Conservation (phyloP, 2,113 vertebrate species). For the Scatophagus argus region DNA sequence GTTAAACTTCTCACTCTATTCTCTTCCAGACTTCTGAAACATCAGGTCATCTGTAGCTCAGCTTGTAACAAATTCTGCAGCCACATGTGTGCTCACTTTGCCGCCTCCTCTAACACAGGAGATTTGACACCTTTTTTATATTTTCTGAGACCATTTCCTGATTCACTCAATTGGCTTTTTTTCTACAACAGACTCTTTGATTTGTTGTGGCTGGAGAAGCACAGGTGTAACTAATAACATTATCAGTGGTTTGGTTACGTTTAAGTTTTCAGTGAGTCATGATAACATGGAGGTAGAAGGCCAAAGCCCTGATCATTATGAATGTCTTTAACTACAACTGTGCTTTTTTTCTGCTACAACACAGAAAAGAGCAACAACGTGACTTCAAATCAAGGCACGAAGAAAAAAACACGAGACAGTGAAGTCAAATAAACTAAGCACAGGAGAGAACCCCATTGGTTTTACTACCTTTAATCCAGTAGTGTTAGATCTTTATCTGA, state of each 20-base stretch:
- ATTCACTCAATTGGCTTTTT: conserved; percentile 5
- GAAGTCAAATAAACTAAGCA: conserved; percentile 10
- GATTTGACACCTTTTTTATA: conserved; percentile 34
- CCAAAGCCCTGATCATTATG: not conserved
- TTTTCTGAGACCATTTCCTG: conserved; percentile 30
- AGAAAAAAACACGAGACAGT: not conserved
- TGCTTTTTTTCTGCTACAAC: conserved; percentile 1
- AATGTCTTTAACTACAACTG: conserved; percentile 35
- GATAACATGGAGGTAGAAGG: conserved; percentile 6
- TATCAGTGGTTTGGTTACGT: conserved; percentile 34
- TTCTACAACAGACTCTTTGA: conserved; percentile 12
- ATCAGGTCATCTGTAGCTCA: conserved; percentile 34
- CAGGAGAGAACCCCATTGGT: conserved; percentile 4
- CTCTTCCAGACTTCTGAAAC: conserved; percentile 41
- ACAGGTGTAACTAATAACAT: conserved; percentile 44
- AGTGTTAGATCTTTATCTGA: conserved; percentile 5
- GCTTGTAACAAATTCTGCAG: conserved; percentile 12
- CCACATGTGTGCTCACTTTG: conserved; percentile 26
- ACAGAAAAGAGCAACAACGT: not conserved
- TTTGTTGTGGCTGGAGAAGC: conserved; percentile 28
- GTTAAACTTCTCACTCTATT: conserved; percentile 33
- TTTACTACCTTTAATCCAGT: not conserved
- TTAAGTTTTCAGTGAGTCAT: conserved; percentile 28
- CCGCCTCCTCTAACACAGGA: not conserved
- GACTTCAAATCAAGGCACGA: not conserved